Base-by-base conservation (phyloP, 2,113 vertebrate genomes). In the Bambusicola thoracicus region DNA sequence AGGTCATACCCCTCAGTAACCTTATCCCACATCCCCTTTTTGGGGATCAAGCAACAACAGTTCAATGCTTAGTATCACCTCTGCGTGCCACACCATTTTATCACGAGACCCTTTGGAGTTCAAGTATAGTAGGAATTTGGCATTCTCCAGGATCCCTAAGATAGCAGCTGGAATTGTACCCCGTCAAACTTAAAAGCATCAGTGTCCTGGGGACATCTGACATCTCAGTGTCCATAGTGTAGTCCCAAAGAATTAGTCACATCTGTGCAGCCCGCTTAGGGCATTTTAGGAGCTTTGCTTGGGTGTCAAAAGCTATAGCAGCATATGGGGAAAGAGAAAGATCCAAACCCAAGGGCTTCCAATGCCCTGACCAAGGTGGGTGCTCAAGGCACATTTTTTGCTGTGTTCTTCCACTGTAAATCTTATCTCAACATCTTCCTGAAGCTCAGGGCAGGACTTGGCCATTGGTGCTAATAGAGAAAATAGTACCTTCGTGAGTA, bases 111-210 rank as follows among this genome's bases (percentile, higher is more conserved):
- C 36, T 24, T 11, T 21, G 62, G 58, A 5, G 27, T 87, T 58
- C 25, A 44, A 3, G 25, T 8, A 0, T 4, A 9, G 27, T 3
- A 2, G 11, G 8, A 55, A 8, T 24, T 4, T 11, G 27, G 68
- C 5, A 1, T 53, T 49, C 40, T 18, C 44, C 25, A 62, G 59
- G 19, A 21, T n/a, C 61, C 76, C 53, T 12, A 10, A 68, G 67
- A 16, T 2, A 18, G 62, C 49, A 70, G 27, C 40, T 90, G 48
- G 51, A 40, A 10, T 27, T 2, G 1, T 11, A 4, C 4, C 36
- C 19, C 1, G 1, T 18, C n/a, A 17, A 21, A 36, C 9, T 13
- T 2, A 5, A 18, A 14, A 66, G 49, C 68, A 8, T 17, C 40
- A 2, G 10, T 43, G 36, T 68, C 32, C 73, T 41, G 11, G 43